Base-by-base conservation (phyloP, 2,113 vertebrate species). In the Elephantulus edwardii region DNA sequence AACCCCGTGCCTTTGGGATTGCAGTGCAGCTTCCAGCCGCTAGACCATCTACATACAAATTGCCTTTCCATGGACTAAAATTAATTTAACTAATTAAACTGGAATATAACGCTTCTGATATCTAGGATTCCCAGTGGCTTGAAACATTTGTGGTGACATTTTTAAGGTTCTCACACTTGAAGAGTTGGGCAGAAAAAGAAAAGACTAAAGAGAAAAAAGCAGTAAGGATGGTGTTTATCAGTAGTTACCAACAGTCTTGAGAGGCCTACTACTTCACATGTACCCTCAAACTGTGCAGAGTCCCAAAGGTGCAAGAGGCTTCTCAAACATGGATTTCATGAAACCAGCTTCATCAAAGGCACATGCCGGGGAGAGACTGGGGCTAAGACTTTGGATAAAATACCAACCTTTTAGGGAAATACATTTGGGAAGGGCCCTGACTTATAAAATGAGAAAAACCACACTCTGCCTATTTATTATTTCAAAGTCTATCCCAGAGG, bases 391-490 rank as follows among this genome's bases (percentile, higher is more conserved):
- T 6, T 62, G 82, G 87, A 93, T 92, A 84, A 77, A 93, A 68
- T 5, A 38, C 13, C 87, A 92, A 72, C 75, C 82, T 91, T 86
- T n/a, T 92, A 66, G 83, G 86, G 71, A 94, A 96, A 54, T 74
- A 86, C 75, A 81, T 94, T 96, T 97, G 90, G 94, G 91, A 94
- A 96, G 96, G 93, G 90, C 0, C 0, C 30, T 60, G 48, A 42
- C 83, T 89, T 75, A 86, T 83, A 92, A 90, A 94, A 91, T 92
- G 14, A 89, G 91, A 96, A 88, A 94, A 96, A 77, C n/a, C 91
- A 93, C 92, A 93, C 89, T 95, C 50, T 86, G 72, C 88, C 58
- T 66, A 6, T 95, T 95, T 96, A 94, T 96, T 90, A 83, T 95
- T 95, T 60, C 93, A 88, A 96, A 88, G 92, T 90, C 22, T 95